Evolutionary conservation across 2,797 vertebrate species (phyloP), one percentile per base, ranked within the genome.

Genomic region (Podarcis lilfordi): DNA sequence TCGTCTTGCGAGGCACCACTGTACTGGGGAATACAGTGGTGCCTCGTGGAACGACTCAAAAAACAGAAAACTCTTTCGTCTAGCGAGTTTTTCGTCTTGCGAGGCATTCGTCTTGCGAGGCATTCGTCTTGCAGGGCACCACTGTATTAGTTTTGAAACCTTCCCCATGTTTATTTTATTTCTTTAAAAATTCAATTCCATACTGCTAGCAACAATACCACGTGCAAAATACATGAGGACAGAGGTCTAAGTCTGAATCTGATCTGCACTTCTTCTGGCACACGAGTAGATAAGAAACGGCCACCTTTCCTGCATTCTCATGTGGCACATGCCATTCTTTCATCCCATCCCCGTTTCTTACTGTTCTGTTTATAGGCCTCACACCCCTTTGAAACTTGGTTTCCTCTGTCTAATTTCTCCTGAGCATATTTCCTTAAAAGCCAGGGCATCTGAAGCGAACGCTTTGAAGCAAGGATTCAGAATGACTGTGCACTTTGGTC

Each of bases 381-480:
- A 23, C 4, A 8, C 27, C 7, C 43, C 40, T 82, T 82, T 43
- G 25, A 68, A 69, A 8, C 27, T 32, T n/a, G 9, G 23, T 50
- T 15, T 32, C 6, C 29, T 23, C n/a, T 72, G 32, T 9, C 68
- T n/a, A 32, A 3, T 13, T 45, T 32, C 27, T 17, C 50, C 43
- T 45, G 68, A 13, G 4, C 40, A 71, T 43, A 40, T 32, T 19
- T 83, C 29, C 43, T 83, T 19, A 71, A 83, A 83, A 71, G 66
- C 4, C 40, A 50, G 45, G 61, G 19, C 40, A 69, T 82, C 29
- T 68, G 15, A 71, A 43, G 35, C 13, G 19, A 69, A 43, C 71
- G 29, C 19, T 3, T 45, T n/a, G 77, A 8, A 88, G 86, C 29
- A 50, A 61, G 79, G 89, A 23, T 90, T 88, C 35, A 88, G 80